Evolutionary conservation across 2,888 invertebrate genomes (phyloP).

Genomic region (Tortrix viridana): DNA sequence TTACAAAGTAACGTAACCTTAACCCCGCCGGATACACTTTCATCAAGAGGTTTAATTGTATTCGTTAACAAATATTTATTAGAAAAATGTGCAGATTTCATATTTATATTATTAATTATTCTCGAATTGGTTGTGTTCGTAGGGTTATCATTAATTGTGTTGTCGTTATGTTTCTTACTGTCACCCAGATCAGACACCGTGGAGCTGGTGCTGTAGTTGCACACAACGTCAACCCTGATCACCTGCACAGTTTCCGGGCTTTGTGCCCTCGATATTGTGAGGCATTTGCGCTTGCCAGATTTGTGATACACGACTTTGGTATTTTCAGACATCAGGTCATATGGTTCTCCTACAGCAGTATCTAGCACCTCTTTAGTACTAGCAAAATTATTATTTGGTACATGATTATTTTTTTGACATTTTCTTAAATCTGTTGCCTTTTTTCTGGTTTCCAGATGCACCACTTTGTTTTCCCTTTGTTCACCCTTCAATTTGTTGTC

Average conservation of each 20-base stretch:
- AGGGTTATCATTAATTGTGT: constrained; percentile 22
- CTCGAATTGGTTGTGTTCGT: constrained; percentile 40
- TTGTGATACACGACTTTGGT: constrained; percentile 67
- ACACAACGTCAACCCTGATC: constrained; percentile 78
- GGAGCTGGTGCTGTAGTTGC: constrained; percentile 60
- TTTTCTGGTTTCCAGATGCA: constrained; percentile 54
- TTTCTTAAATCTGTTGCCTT: constrained; percentile 47
- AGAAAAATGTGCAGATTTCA: constrained; percentile 58
- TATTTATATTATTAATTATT: constrained; percentile 47
- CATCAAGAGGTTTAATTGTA: constrained; percentile 69
- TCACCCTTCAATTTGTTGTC: constrained; percentile 51
- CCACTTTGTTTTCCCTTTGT: constrained; percentile 62
- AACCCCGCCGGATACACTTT: constrained; percentile 67
- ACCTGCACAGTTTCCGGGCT: constrained; percentile 79
- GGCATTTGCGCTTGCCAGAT: constrained; percentile 69
- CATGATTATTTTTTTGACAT: constrained; percentile 43
- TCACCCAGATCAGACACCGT: constrained; percentile 58
- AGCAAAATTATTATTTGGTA: constrained; percentile 42
- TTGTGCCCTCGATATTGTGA: constrained; percentile 73
- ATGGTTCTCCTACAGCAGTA: constrained; percentile 41
- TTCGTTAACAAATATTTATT: constrained; percentile 73
- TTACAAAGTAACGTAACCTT: constrained; percentile 77
- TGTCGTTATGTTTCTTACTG: constrained; percentile 45
- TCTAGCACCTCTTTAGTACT: constrained; percentile 43
- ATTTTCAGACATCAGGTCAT: constrained; percentile 48